These are phyloP conservation scores for Phainopepla nitens DNA, from an alignment of 2,113 vertebrate species.

Conservation along the genomic window DNA sequence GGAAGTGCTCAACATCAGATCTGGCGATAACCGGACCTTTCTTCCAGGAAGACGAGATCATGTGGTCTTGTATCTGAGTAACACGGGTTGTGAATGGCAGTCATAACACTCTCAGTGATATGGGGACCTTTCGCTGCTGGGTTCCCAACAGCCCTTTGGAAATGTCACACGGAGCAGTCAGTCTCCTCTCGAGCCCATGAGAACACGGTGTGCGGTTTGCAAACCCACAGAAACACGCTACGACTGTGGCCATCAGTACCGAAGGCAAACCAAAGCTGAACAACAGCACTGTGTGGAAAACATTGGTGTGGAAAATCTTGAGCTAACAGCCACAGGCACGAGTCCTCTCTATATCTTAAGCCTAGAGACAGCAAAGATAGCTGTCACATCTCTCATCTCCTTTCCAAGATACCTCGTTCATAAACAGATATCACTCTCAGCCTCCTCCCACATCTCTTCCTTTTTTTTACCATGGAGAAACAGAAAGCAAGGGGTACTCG, in stretches of 20 bases:
- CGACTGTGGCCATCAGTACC: accelerated
- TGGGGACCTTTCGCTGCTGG: neutral
- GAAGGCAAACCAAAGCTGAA: neutral
- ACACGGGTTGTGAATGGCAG: neutral
- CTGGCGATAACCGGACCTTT: neutral
- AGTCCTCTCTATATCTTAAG: neutral
- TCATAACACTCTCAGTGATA: neutral
- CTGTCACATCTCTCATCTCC: neutral
- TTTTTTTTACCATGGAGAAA: neutral
- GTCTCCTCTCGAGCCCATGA: neutral
- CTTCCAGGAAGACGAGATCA: conserved; percentile 64
- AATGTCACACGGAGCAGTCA: neutral
- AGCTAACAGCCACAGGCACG: neutral
- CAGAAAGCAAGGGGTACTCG: neutral
- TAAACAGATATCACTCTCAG: neutral
- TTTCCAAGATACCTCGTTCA: neutral
- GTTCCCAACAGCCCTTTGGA: neutral
- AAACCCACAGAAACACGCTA: neutral
- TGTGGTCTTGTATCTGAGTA: neutral
- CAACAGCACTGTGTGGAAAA: neutral
- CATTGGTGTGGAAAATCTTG: neutral
- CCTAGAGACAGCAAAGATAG: neutral
- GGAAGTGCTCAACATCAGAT: conserved; percentile 50
- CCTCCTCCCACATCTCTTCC: neutral
- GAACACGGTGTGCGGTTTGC: accelerated